Percentiles rank a stretch among this genome's conserved stretches.
These are phyloP conservation scores for Xenopus laevis DNA, from an alignment of 2,113 vertebrate genomes.

Conservation along the genomic window DNA sequence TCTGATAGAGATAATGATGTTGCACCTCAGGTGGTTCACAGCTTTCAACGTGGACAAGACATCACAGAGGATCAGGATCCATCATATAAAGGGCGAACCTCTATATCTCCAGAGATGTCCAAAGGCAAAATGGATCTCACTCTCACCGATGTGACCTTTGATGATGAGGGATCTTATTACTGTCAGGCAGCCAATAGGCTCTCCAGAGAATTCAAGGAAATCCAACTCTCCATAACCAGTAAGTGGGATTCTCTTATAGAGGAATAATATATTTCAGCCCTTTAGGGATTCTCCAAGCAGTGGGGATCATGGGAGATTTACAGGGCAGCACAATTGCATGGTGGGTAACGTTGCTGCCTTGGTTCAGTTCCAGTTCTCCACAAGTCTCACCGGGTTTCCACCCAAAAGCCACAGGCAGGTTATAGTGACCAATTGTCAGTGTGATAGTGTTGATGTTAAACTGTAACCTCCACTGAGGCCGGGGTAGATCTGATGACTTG, in stretches of 20 bases:
- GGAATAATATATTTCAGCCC: neutral
- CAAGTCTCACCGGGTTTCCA: no score
- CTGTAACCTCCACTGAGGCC: no score
- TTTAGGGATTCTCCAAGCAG: no score
- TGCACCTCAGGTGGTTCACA: slow-evolving; percentile 50
- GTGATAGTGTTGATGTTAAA: no score
- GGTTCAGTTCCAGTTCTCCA: no score
- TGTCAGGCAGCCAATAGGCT: slow-evolving; percentile 43
- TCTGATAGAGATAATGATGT: slow-evolving; percentile 16
- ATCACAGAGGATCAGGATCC: slow-evolving; percentile 46
- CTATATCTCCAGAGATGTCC: slow-evolving; percentile 8
- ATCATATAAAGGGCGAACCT: slow-evolving; percentile 47
- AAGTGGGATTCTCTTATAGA: slow-evolving; percentile 9
- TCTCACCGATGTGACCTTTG: slow-evolving; percentile 48
- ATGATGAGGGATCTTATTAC: slow-evolving; percentile 50
- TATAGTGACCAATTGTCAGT: no score
- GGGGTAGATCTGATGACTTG: no score
- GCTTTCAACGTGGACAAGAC: slow-evolving; percentile 46
- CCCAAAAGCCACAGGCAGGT: no score
- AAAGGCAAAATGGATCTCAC: slow-evolving; percentile 47
- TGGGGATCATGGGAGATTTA: no score
- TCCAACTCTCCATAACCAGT: slow-evolving; percentile 50
- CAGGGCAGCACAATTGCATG: no score
- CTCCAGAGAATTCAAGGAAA: slow-evolving; percentile 37
- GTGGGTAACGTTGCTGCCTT: no score